Evolutionary conservation across 2,888 invertebrate genomes (phyloP), one percentile per base, ranked within the genome.

Genomic region (Podabrus alpinus): DNA sequence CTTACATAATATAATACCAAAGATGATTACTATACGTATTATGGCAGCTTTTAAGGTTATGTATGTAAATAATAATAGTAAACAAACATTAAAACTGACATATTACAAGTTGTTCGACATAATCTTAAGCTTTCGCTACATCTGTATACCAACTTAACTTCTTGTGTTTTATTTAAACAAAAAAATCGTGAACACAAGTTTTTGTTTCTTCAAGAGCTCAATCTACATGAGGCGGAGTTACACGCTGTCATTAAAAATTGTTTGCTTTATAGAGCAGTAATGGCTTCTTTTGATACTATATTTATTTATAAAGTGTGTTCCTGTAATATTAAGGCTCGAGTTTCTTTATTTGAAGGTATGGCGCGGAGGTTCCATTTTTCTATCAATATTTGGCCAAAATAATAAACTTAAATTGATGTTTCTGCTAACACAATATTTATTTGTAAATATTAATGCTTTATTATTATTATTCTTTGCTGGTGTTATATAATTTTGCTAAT

Each of bases 241-340:
- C 21, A 60, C 15, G 60, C 15, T 24, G 15, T 71, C 29, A 71
- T 71, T 71, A 71, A 71, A 71, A 71, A 66, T 64, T 71, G 29
- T 71, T 64, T 71, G 62, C 64, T 64, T 17, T 19, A 64, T 45
- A 19, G 17, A 66, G 29, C 21, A 64, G 62, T 64, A 64, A 64
- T 64, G 62, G 62, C 62, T 64, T 64, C 62, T 64, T 64, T 64
- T 64, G 62, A 64, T 64, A 19, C n/a, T 7, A 45, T 45, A 45
- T 45, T 45, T 45, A 45, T 45, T 45, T 45, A 45, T 45, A 45
- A 45, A 45, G 45, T 45, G n/a, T 45, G n/a, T 45, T 45, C 45
- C n/a, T n/a, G 45, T n/a, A 45, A 45, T 45, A 45, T 45, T 45
- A n/a, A n/a, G 45, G 45, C 45, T 45, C 45, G 45, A 45, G 45